phyloP scores from a whole-genome alignment of 2,888 invertebrate genomes.

The Drosophila acutilabella region DNA sequence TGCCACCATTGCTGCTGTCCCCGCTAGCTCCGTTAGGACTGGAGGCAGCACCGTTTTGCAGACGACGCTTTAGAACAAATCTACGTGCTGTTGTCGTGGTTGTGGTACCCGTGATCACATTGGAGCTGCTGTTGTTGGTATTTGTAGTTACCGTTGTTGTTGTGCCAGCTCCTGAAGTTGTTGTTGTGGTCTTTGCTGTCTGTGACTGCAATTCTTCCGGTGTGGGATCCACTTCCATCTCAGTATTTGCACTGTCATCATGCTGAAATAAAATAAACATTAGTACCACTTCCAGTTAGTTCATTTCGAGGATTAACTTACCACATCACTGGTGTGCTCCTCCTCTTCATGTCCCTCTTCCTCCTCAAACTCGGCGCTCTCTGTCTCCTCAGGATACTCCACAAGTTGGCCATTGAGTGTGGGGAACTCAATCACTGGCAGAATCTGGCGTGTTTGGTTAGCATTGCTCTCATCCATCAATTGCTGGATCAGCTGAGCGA shows the following conservation, averaged over 20 bases:
- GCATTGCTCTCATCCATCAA: conserved; percentile 91
- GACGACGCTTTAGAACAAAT: conserved; percentile 81
- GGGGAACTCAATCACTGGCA: conserved; percentile 91
- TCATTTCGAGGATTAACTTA: conserved; percentile 32
- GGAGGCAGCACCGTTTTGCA: conserved; percentile 62
- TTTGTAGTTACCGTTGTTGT: conserved; percentile 37
- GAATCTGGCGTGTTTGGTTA: conserved; percentile 84
- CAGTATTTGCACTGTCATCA: conserved; percentile 71
- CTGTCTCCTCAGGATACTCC: conserved; percentile 87
- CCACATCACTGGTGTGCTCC: conserved; percentile 85
- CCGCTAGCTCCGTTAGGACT: conserved; percentile 37
- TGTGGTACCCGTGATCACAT: conserved; percentile 64
- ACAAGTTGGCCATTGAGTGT: conserved; percentile 90
- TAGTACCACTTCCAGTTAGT: neutral
- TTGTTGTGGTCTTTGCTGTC: conserved; percentile 47
- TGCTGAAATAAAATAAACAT: conserved; percentile 48
- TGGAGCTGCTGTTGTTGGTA: conserved; percentile 31
- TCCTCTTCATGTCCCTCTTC: conserved; percentile 86
- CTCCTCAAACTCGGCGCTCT: conserved; percentile 86
- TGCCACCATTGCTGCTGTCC: conserved; percentile 22
- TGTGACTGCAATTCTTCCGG: conserved; percentile 57
- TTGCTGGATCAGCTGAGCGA: conserved; percentile 91
- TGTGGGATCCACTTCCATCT: conserved; percentile 75
- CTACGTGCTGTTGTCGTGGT: conserved; percentile 67
- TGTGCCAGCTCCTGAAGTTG: conserved; percentile 22